These are phyloP conservation scores for Erpobdella octoculata DNA, from an alignment of 2,888 invertebrate genomes.

Conservation along the genomic window DNA sequence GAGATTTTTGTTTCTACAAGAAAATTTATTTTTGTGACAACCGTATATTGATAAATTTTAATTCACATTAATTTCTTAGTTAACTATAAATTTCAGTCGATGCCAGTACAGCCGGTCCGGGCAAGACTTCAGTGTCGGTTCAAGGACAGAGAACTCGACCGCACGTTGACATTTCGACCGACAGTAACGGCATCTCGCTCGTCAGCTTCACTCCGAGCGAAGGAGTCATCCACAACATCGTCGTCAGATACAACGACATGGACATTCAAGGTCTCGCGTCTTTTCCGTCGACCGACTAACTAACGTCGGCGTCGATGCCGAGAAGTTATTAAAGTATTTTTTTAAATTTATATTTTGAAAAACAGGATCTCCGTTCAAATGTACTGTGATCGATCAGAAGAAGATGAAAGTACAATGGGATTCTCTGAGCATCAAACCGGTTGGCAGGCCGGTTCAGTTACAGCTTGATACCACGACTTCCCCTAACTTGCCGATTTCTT, in stretches of 20 bases:
- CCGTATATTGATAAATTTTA: no score
- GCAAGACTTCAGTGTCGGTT: constrained; percentile 35
- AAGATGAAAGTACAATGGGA: constrained; percentile 33
- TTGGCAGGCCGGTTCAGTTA: constrained; percentile 29
- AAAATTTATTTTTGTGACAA: no score
- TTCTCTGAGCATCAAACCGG: constrained; percentile 26
- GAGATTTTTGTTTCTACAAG: no score
- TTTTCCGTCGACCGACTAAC: neutral
- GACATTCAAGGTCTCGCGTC: constrained; percentile 51
- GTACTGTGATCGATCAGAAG: constrained; percentile 32
- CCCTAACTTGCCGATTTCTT: constrained; percentile 19
- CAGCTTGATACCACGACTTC: constrained; percentile 27
- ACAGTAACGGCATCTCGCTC: constrained; percentile 28
- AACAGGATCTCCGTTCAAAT: constrained; percentile 35
- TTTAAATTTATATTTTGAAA: neutral
- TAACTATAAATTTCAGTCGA: constrained; percentile 33
- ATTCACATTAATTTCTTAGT: neutral
- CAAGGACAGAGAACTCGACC: constrained; percentile 31
- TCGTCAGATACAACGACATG: constrained; percentile 62
- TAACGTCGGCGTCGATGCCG: neutral
- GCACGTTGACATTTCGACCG: constrained; percentile 29
- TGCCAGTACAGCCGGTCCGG: constrained; percentile 34
- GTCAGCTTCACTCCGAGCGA: constrained; percentile 36
- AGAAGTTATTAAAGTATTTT: neutral
- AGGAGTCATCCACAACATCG: constrained; percentile 64